Evolutionary conservation across 2,888 invertebrate species (phyloP), one percentile per base, ranked within the genome.

Genomic region (Calameuta filiformis): DNA sequence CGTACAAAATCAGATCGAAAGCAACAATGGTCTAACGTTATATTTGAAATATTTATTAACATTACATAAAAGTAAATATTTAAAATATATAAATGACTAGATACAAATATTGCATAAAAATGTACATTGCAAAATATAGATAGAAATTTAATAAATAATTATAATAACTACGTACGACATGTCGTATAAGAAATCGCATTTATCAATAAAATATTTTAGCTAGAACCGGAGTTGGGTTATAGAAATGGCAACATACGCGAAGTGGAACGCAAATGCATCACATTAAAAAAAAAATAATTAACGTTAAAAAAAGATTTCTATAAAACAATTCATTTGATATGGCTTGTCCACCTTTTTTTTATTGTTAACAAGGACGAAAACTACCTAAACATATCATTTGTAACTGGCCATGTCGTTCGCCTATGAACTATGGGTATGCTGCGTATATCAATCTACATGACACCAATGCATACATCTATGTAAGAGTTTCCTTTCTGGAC

Each of bases 71-170:
- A 88, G 87, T 90, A 90, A 91, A 89, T 90, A 89, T 90, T 90
- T 89, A 89, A 90, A 90, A 88, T 88, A 89, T 90, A 89, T 87
- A 90, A 89, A 90, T 91, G 91, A 91, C 91, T 91, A 91, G 91
- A 91, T 91, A 90, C 87, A 91, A 90, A 90, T 90, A 90, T 91
- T 90, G 90, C 90, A 87, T 90, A 90, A 80, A 91, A 91, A 91
- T 91, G 84, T 91, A 91, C 90, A 91, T 90, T 90, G 90, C 88
- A 90, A 90, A 90, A 89, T 90, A 90, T 87, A 87, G 82, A 73
- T 76, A 87, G 81, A 87, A 87, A 88, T 88, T 85, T 87, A 85
- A 84, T 87, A 89, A 90, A 90, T 90, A 90, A 91, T 91, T 90
- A 89, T 82, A 88, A 88, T 86, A 85, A 83, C 84, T 86, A 86